Percentiles rank a stretch among this genome's conserved stretches.
phyloP scores from a whole-genome alignment of 2,797 vertebrate species.

The Mormyrus hasselquistii region DNA sequence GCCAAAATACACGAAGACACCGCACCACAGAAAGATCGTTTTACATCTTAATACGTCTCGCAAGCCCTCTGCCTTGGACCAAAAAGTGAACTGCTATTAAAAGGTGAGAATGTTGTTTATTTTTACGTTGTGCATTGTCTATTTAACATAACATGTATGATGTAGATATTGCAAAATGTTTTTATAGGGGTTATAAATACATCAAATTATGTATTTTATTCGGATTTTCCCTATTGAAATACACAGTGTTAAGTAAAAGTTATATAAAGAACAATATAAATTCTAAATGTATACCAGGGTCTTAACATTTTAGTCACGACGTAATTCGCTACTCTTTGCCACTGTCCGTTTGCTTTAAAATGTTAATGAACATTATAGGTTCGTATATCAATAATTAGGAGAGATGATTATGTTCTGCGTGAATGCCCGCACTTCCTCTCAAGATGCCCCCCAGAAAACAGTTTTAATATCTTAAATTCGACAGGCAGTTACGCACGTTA shows the following conservation, averaged over 20 bases:
- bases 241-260: not conserved
- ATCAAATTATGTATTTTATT: not conserved
- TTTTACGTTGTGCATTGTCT: not conserved
- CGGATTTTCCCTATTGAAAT: not conserved
- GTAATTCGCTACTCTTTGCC: not conserved
- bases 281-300: not conserved
- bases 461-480: not conserved
- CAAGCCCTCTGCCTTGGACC: not conserved
- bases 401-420: not conserved
- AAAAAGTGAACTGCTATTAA: conserved; percentile 16
- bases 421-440: not conserved
- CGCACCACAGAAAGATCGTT: not conserved
- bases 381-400: not conserved
- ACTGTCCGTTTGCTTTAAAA: not conserved
- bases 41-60: conserved; percentile 1
- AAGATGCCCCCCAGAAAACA: not conserved
- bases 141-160: not conserved
- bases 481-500: not conserved
- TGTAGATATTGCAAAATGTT: not conserved
- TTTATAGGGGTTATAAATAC: not conserved
- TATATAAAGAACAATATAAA: not conserved
- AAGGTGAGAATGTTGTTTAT: conserved; percentile 11
- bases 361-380: not conserved
- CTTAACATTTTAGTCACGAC: not conserved
- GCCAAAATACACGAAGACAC: not conserved